Conservation (phyloP, 2,113 vertebrate genomes). For the Galbula dea region DNA sequence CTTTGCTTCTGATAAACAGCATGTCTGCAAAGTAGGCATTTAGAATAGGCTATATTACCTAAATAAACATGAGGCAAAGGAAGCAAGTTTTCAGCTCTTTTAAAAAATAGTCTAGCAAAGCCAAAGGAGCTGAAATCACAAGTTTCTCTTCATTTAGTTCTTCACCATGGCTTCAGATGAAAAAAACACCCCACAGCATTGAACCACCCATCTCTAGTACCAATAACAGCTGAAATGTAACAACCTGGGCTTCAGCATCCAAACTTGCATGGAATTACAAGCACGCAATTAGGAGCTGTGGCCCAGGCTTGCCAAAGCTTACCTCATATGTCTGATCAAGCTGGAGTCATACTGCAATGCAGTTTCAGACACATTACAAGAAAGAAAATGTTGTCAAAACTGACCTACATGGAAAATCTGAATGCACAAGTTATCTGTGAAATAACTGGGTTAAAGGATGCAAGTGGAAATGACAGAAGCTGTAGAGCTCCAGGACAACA, state of each 20-base stretch:
- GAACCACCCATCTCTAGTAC: not conserved
- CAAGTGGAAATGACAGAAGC: not conserved
- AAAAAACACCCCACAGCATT: not conserved
- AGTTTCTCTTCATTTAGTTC: not conserved
- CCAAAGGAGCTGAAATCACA: not conserved
- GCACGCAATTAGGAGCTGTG: not conserved
- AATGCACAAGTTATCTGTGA: not conserved
- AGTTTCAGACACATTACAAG: not conserved
- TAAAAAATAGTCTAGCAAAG: not conserved
- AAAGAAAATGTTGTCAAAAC: not conserved
- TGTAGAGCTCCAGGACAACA: not conserved
- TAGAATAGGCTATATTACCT: not conserved
- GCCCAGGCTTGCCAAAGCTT: not conserved
- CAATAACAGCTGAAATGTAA: not conserved
- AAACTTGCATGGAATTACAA: not conserved
- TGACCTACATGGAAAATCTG: not conserved
- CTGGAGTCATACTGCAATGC: not conserved
- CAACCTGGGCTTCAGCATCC: not conserved
- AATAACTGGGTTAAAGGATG: slow-evolving; percentile 1
- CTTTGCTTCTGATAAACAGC: not conserved
- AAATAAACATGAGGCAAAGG: not conserved
- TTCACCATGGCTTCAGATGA: not conserved
- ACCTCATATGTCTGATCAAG: not conserved
- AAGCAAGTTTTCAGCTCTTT: not conserved
- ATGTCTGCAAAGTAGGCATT: not conserved